Evolutionary conservation across 2,888 invertebrate species (phyloP).

Genomic region (Eristalinus sepulchralis): DNA sequence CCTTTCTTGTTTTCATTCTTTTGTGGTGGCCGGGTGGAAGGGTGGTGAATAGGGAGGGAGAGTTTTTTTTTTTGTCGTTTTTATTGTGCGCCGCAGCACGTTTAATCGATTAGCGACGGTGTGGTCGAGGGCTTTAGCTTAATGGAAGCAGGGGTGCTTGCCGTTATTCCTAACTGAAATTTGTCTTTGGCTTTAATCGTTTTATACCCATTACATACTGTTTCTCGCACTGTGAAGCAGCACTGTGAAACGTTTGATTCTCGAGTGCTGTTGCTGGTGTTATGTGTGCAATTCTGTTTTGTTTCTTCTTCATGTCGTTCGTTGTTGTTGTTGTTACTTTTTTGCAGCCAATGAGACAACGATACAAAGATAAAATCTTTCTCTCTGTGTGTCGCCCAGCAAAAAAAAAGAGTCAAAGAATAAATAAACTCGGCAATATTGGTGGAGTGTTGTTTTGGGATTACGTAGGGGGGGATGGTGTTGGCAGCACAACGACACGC

Average conservation of each 20-base stretch:
- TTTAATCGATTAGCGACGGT: conserved; percentile 66
- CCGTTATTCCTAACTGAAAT: conserved; percentile 54
- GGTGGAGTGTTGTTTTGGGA: conserved; percentile 61
- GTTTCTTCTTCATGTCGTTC: background rate
- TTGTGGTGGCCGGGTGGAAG: conserved; percentile 8
- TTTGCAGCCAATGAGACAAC: conserved; percentile 41
- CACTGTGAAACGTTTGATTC: conserved; percentile 46
- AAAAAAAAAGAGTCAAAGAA: conserved; percentile 52
- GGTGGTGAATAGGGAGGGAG: no score
- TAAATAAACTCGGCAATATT: conserved; percentile 66
- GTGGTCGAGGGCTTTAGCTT: conserved; percentile 51
- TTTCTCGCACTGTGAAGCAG: conserved; percentile 50
- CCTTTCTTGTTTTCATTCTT: conserved; percentile 4
- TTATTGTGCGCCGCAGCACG: conserved; percentile 62
- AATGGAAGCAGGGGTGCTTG: conserved; percentile 43
- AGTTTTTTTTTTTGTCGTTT: conserved; percentile 41
- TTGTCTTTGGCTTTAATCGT: conserved; percentile 66
- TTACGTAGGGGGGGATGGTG: conserved; percentile 30
- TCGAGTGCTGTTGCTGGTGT: conserved; percentile 14
- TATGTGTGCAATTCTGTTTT: conserved; percentile 24
- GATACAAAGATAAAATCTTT: conserved; percentile 56
- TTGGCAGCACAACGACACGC: background rate
- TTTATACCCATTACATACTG: conserved; percentile 61
- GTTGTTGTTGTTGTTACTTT: conserved; percentile 7
- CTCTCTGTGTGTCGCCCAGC: background rate